Evolutionary conservation across 2,888 invertebrate genomes (phyloP), one percentile per base, ranked within the genome.

Genomic region (Thelaira solivaga): DNA sequence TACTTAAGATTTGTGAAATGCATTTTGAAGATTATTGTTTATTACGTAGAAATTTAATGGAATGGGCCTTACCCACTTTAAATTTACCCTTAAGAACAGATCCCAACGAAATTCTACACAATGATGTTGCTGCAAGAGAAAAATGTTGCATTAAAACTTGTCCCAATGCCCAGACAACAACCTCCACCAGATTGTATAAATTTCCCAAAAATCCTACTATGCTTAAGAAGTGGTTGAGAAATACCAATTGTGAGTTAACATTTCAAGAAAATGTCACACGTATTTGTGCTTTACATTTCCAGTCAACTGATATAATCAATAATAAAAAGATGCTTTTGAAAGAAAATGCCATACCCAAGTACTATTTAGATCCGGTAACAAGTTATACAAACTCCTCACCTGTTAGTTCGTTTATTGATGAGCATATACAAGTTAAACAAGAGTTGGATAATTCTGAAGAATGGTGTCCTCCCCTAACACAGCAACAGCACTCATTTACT

Each of bases 11-110:
- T 16, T 86, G 86, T 57, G 84, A 84, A 51, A 76, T 81, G 24
- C 86, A 86, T 31, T 86, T 86, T 43, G 81, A 75, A 3, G 16
- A 68, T 2, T 81, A 82, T n/a, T 87, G 85, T 47, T 83, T 84
- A 7, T 6, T 24, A 13, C 81, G 81, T 24, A 73, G 81, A 0
- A 80, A 83, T 3, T 73, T 86, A 3, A 73, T 82, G 4, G 68
- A 79, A 1, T 86, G 86, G 18, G 81, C 87, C 0, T 78, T 86
- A 80, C 86, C 86, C 4, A 86, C 86, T 0, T 51, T 85, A 10
- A 80, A 83, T 31, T 61, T 86, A 36, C 72, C 76, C 81, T 83
- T 0, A 69, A 80, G 2, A 55, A 68, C n/a, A 41, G 59, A 31
- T 29, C 20, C 57, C 4, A 31, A 18, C n/a, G n/a, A 61, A 20